phyloP scores from a whole-genome alignment of 2,888 invertebrate genomes.

The Andrena praecox region DNA sequence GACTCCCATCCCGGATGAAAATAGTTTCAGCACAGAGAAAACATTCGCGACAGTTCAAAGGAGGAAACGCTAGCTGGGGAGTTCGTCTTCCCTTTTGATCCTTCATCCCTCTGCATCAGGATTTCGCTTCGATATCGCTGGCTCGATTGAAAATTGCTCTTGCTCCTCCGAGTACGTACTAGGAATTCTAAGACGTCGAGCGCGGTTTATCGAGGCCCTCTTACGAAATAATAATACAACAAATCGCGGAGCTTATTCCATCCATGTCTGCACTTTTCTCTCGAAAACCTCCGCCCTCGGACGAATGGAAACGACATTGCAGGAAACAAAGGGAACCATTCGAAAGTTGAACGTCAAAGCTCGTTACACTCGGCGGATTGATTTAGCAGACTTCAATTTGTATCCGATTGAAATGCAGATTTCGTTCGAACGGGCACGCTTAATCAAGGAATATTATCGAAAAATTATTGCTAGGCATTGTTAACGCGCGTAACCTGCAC shows the following conservation, averaged over 20 bases:
- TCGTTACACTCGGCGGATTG: not conserved
- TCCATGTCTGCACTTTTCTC: not conserved
- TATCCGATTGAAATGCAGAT: not conserved
- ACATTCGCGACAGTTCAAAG: conserved; percentile 47
- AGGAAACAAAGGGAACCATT: not conserved
- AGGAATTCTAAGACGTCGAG: conserved; percentile 17
- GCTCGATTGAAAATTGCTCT: conserved; percentile 44
- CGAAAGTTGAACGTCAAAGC: not conserved
- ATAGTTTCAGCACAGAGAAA: conserved; percentile 34
- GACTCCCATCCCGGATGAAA: conserved; percentile 9
- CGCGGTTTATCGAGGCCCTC: conserved; percentile 1
- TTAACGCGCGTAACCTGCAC: not conserved
- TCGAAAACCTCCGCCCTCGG: not conserved
- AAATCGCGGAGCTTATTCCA: not conserved
- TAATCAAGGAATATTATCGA: conserved; percentile 11
- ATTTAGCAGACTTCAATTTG: not conserved
- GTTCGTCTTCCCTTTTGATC: conserved; percentile 41
- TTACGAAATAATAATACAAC: conserved; percentile 11
- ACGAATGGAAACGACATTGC: not conserved
- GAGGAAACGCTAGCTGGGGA: conserved; percentile 22
- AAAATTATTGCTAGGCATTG: conserved; percentile 24
- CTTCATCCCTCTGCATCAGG: conserved; percentile 21
- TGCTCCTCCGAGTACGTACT: conserved; percentile 3
- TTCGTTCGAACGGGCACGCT: not conserved
- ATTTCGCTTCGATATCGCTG: conserved; percentile 38